Base-by-base conservation (phyloP, 2,797 vertebrate genomes). In the Cyprinella venusta region DNA sequence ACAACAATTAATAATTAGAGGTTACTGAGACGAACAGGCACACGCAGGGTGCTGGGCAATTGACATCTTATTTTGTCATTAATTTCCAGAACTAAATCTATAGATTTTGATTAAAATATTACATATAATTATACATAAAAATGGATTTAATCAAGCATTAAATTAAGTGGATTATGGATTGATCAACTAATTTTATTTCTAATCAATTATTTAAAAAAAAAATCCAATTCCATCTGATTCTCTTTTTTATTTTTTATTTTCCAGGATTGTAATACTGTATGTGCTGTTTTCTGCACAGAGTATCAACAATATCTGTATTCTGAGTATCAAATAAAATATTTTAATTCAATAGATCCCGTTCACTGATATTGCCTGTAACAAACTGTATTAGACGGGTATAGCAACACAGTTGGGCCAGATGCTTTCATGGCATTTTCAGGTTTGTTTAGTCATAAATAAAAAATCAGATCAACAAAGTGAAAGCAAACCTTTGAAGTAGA, bases 371-470 rank as follows among this genome's bases (percentile, higher is more conserved):
- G 18, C 21, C n/a, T 80, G 30, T 61, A 21, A 64, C 68, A 71
- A 64, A 52, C 52, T 75, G 68, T 69, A 81, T 80, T 79, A 75
- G 70, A 65, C 70, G 54, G 40, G 65, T 33, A 70, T 54, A 79
- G 65, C 61, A 72, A 81, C 61, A 69, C 59, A 70, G 63, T 50
- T 79, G 56, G 65, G 56, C 84, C 72, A 88, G 85, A 86, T 76
- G 80, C 78, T 77, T 86, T 80, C 33, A 80, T 80, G 81, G 26
- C 78, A 75, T 59, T 72, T 88, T 87, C 87, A 76, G 52, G 76
- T 72, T 88, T 86, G 76, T 84, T 88, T 85, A 85, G 72, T 84
- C 84, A 88, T 83, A 76, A 80, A 85, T 76, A 83, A 85, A 86
- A 68, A 86, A 76, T 85, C 59, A 82, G 83, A 82, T 79, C 70